phyloP scores from a whole-genome alignment of 2,797 vertebrate genomes.

The Selene dorsalis region DNA sequence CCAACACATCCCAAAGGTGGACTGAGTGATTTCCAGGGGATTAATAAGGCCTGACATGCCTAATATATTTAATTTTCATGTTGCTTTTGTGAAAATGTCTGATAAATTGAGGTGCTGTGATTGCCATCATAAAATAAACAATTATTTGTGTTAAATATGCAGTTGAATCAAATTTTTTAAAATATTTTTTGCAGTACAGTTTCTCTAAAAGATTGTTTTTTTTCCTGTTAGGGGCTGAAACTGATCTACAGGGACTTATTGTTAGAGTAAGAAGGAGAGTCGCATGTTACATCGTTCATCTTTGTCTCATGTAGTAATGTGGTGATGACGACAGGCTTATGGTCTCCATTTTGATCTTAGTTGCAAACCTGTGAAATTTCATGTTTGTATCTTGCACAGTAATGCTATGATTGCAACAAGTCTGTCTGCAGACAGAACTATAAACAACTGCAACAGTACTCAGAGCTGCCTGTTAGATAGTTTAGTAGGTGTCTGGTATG shows the following conservation, averaged over 20 bases:
- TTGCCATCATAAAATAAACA: constrained; percentile 23
- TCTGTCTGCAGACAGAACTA: too few species aligned
- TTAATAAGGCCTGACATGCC: neutral
- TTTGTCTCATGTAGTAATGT: too few species aligned
- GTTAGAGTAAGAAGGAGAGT: too few species aligned
- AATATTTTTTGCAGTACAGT: constrained; percentile 27
- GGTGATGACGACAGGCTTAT: too few species aligned
- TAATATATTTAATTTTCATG: constrained; percentile 15
- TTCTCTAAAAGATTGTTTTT: constrained; percentile 3
- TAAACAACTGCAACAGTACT: too few species aligned
- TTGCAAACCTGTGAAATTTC: too few species aligned
- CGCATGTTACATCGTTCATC: too few species aligned
- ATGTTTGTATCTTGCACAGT: too few species aligned
- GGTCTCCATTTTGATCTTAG: too few species aligned
- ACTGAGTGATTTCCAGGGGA: constrained; percentile 12
- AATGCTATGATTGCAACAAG: too few species aligned
- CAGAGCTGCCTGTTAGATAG: too few species aligned
- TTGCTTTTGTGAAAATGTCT: constrained; percentile 7
- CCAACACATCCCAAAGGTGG: constrained; percentile 11
- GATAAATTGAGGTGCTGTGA: constrained; percentile 26
- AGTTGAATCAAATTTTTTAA: constrained; percentile 2
- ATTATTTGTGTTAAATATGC: constrained; percentile 11
- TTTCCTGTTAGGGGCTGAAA: neutral
- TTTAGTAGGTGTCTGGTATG: too few species aligned
- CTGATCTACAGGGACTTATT: neutral